Percentiles rank a stretch among this genome's conserved stretches.
Evolutionary conservation across 2,888 invertebrate species (phyloP).

Genomic region (Flabesymbios commensalis): DNA sequence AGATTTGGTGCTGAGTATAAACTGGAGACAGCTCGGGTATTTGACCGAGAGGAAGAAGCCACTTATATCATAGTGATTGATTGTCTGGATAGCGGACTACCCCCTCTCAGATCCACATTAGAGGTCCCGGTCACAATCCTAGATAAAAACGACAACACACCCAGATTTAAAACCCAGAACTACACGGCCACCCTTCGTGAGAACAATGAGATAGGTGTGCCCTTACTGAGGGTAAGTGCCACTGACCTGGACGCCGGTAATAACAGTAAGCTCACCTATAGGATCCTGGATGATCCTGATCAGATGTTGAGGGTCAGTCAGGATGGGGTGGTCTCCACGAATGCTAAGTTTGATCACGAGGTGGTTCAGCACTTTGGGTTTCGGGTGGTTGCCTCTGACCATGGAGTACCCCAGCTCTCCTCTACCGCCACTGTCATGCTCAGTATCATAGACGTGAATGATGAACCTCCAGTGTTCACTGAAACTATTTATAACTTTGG

Average conservation of each 20-base stretch:
- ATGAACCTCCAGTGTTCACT: slow-evolving; percentile 45
- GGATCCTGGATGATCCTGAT: slow-evolving; percentile 15
- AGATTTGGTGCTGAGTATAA: slow-evolving; percentile 23
- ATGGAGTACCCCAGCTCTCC: slow-evolving; percentile 41
- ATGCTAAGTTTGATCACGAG: slow-evolving; percentile 26
- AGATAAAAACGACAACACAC: slow-evolving; percentile 92
- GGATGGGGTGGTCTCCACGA: slow-evolving; percentile 22
- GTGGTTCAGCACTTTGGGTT: slow-evolving; percentile 36
- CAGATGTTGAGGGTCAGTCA: slow-evolving; percentile 9
- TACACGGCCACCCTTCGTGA: slow-evolving; percentile 12
- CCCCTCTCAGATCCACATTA: slow-evolving; percentile 64
- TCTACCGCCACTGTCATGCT: slow-evolving; percentile 42
- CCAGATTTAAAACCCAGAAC: slow-evolving; percentile 70
- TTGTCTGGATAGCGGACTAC: slow-evolving; percentile 24
- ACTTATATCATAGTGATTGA: slow-evolving; percentile 12
- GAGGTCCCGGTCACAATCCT: slow-evolving; percentile 74
- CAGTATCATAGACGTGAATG: slow-evolving; percentile 47
- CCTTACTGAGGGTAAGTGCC: slow-evolving; percentile 20
- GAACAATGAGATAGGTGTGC: slow-evolving; percentile 2
- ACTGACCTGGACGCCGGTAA: slow-evolving; percentile 38
- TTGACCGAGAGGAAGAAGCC: slow-evolving; percentile 26
- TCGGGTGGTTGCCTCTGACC: slow-evolving; percentile 44
- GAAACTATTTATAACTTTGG: slow-evolving; percentile 24
- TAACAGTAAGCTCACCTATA: slow-evolving; percentile 40
- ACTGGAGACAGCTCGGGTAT: slow-evolving; percentile 16